These are phyloP conservation scores for Natator depressus DNA, from an alignment of 2,113 vertebrate species.

Conservation along the genomic window DNA sequence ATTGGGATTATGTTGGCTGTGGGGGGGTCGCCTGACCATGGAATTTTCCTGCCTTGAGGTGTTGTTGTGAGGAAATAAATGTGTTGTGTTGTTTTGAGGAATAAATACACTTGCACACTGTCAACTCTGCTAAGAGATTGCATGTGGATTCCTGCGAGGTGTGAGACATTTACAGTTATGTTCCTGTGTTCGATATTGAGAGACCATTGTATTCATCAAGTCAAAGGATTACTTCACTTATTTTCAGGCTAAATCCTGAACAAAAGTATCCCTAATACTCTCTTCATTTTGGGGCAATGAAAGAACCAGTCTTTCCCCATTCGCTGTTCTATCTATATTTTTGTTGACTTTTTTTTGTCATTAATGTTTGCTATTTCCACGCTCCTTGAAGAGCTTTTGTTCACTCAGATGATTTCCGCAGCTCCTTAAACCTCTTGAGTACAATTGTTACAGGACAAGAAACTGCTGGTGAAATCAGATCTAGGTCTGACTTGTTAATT, in stretches of 20 bases:
- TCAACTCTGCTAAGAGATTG: neutral
- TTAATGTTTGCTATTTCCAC: conserved; percentile 44
- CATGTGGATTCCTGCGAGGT: neutral
- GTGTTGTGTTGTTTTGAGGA: neutral
- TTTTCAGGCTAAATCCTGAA: conserved; percentile 42
- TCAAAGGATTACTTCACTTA: conserved; percentile 29
- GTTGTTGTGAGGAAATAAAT: neutral
- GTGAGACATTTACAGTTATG: neutral
- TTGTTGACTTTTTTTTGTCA: conserved; percentile 30
- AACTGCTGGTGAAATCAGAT: neutral
- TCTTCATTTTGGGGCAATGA: conserved; percentile 7
- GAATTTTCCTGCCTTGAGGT: neutral
- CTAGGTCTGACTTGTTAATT: neutral
- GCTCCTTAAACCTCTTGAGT: neutral
- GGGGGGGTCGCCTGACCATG: neutral
- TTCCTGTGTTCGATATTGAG: conserved; percentile 9
- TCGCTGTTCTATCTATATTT: conserved; percentile 5
- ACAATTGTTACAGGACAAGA: neutral
- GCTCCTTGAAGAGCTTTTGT: neutral
- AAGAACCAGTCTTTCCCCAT: conserved; percentile 15
- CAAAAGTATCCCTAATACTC: conserved; percentile 18
- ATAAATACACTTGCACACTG: neutral
- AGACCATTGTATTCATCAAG: conserved; percentile 36
- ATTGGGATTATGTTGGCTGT: neutral
- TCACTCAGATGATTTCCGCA: neutral